Evolutionary conservation across 2,888 invertebrate species (phyloP), one percentile per base, ranked within the genome.

Genomic region (Melikaiella ostensackeni): DNA sequence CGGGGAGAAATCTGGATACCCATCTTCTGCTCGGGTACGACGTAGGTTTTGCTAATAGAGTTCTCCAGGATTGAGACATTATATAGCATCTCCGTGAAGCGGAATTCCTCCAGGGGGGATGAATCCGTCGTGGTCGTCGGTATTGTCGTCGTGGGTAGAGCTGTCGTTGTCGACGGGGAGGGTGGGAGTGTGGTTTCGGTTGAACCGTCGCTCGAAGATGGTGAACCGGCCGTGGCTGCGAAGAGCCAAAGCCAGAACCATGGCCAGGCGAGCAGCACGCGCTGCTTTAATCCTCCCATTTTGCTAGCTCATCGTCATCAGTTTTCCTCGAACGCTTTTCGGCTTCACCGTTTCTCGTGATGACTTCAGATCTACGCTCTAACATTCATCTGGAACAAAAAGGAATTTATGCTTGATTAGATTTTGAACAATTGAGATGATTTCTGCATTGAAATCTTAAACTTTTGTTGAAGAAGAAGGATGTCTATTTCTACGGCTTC

Each of bases 1-100:
- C 82, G 79, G 21, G 84, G 84, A 30, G 88, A 91, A 80, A 95
- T 90, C 80, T 91, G 92, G 82, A 98, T 95, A 80, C 98, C 98
- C 94, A 98, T 96, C 85, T 95, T 95, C 77, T 95, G 94, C 85
- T 96, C 95, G 83, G 96, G 95, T 80, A 93, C 93, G 62, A 95
- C 96, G 92, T 96, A 97, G n/a, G 97, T 97, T 91, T 97, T 97
- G 80, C 97, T 97, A 79, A 97, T 94, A 86, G 97, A 97, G 93
- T 98, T 98, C 92, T 99, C 99, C 78, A 96, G 95, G 88, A 98
- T 96, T 90, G 95, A 96, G 88, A 96, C 96, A 93, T 98, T 98
- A 94, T 98, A 98, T 33, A 94, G 91, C 57, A 93, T 91, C 86
- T 94, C 93, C 21, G 95, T 94, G 92, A 98, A 98, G 83, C 93